These are phyloP conservation scores for Cherax destructor DNA, from an alignment of 1,140 invertebrate species.

Conservation along the genomic window DNA sequence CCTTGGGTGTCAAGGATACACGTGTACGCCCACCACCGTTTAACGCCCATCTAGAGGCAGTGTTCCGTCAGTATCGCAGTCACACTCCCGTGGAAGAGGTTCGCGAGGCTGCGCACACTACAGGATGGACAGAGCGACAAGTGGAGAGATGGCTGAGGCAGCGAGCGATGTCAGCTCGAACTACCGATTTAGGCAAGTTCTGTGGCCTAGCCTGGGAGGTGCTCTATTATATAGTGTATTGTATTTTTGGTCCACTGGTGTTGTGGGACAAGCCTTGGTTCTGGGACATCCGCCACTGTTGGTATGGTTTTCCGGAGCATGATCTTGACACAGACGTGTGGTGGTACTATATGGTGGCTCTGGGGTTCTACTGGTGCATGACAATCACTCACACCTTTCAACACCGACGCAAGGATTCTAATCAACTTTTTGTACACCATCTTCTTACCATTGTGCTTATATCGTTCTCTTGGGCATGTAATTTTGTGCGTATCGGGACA, in stretches of 20 bases:
- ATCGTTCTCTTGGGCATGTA: conserved; percentile 94
- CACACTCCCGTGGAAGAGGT: conserved; percentile 2
- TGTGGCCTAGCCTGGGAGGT: conserved; percentile 36
- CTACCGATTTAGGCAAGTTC: conserved; percentile 34
- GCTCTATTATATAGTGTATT: conserved; percentile 42
- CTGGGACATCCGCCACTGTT: conserved; percentile 94
- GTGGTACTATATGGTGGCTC: conserved; percentile 75
- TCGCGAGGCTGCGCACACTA: conserved; percentile 82
- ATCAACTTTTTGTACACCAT: conserved; percentile 99
- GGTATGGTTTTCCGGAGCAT: conserved; percentile 81
- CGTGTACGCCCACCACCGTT: background rate
- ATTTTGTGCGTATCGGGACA: conserved; percentile 92
- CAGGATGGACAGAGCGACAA: conserved; percentile 89
- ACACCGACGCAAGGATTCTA: conserved; percentile 86
- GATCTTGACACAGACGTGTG: conserved; percentile 80
- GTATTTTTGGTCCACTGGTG: conserved; percentile 73
- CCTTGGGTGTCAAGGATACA: conserved; percentile 8
- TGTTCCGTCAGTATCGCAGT: conserved; percentile 27
- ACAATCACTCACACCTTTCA: conserved; percentile 83
- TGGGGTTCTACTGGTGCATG: conserved; percentile 92
- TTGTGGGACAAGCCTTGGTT: conserved; percentile 96
- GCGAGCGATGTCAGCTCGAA: conserved; percentile 74
- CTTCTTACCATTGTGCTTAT: conserved; percentile 93
- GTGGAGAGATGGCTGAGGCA: conserved; percentile 93
- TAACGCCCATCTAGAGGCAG: conserved; percentile 4